Evolutionary conservation across 2,797 vertebrate genomes (phyloP).

Genomic region (Acanthiza pusilla): DNA sequence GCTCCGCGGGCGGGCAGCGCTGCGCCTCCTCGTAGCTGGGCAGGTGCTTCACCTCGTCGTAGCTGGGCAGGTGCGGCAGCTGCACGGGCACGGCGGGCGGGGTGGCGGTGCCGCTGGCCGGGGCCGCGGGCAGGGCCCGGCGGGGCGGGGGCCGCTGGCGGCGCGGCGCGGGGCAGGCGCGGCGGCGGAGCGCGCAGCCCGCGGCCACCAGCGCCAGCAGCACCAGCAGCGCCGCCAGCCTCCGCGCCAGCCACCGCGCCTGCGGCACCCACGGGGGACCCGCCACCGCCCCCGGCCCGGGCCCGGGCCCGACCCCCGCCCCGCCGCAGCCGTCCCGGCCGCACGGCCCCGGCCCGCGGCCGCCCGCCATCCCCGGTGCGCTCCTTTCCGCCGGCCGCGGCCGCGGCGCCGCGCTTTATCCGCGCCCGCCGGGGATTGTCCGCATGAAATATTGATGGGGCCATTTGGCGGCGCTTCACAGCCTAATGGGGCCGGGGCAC

Average conservation of each 20-base stretch:
- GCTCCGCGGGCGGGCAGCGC: background rate
- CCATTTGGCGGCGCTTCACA: background rate
- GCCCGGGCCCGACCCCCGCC: background rate
- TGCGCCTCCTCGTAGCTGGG: conserved; percentile 89
- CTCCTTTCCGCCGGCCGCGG: background rate
- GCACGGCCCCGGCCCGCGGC: background rate
- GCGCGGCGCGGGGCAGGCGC: conserved; percentile 38
- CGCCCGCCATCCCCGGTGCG: background rate
- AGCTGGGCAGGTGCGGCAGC: conserved; percentile 81
- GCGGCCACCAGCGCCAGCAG: conserved; percentile 89
- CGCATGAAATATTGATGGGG: conserved; percentile 6
- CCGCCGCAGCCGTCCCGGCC: background rate
- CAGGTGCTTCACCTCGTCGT: conserved; percentile 92
- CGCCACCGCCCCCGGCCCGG: background rate
- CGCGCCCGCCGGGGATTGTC: background rate
- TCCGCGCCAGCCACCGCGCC: conserved; percentile 83
- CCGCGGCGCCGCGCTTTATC: background rate
- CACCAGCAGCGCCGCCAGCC: conserved; percentile 91
- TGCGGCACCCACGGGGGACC: background rate
- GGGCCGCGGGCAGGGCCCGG: conserved; percentile 58
- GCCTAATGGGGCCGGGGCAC: background rate
- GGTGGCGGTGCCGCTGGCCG: conserved; percentile 58
- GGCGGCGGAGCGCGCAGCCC: conserved; percentile 87
- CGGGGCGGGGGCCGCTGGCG: conserved; percentile 74
- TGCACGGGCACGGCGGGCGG: fast-evolving